A percentile compares a stretch with the other conserved stretches of the same genome.
Conservation (phyloP, 2,113 vertebrate genomes). For the Actinemys pallida region DNA sequence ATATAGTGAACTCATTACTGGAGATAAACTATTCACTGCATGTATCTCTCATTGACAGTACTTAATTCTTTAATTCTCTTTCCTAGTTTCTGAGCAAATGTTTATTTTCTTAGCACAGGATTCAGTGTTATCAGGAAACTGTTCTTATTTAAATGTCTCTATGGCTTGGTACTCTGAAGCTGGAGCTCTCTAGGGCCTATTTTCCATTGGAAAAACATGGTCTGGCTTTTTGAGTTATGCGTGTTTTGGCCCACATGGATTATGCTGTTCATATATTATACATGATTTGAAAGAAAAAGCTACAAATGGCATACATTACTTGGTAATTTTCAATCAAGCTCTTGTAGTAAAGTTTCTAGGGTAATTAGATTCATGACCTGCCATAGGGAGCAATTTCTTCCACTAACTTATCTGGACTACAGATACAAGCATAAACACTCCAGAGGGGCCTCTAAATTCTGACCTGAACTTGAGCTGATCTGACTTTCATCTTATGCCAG, state of each 20-base stretch:
- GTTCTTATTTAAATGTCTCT: neutral
- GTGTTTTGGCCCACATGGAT: neutral
- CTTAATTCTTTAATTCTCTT: neutral
- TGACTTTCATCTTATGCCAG: conserved; percentile 59
- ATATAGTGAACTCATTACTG: neutral
- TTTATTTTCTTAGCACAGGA: neutral
- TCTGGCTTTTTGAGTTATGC: neutral
- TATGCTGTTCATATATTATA: neutral
- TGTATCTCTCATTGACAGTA: neutral
- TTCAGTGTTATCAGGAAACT: neutral
- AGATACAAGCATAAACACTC: conserved; percentile 62
- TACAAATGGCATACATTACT: neutral
- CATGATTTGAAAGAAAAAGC: neutral
- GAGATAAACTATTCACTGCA: neutral
- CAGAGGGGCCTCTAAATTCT: conserved; percentile 66
- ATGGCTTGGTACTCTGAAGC: neutral
- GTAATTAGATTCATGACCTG: conserved; percentile 63
- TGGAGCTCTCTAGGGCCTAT: neutral
- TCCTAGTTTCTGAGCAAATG: neutral
- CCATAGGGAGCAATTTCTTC: conserved; percentile 57
- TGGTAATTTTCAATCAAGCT: conserved; percentile 31
- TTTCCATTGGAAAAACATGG: neutral
- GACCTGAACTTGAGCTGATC: conserved; percentile 68
- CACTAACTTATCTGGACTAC: conserved; percentile 57
- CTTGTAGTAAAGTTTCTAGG: conserved; percentile 35